These are phyloP conservation scores for Phalanger gymnotis DNA, from an alignment of 2,797 vertebrate species.

Conservation along the genomic window DNA sequence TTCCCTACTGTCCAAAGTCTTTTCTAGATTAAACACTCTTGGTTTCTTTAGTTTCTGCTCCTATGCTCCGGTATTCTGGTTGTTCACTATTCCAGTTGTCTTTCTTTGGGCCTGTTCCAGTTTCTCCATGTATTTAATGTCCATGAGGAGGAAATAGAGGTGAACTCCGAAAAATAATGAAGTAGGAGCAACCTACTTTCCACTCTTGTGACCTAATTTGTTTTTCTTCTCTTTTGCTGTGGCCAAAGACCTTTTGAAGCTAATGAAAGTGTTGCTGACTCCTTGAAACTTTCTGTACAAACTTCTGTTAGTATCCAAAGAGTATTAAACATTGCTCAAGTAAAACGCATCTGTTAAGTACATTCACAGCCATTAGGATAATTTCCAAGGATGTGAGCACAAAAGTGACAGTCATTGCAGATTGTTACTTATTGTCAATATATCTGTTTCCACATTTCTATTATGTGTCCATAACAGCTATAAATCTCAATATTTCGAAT, in stretches of 20 bases:
- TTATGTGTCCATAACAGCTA: slow-evolving; percentile 56
- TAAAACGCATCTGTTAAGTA: slow-evolving; percentile 52
- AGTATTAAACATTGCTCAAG: slow-evolving; percentile 35
- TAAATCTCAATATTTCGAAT: slow-evolving; percentile 71
- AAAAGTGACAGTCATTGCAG: slow-evolving; percentile 30
- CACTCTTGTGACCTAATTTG: not conserved
- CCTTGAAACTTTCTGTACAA: slow-evolving; percentile 8
- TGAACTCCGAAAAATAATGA: slow-evolving; percentile 22
- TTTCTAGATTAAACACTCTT: not conserved
- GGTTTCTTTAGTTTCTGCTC: not conserved
- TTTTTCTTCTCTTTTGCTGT: not conserved
- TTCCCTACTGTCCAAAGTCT: not conserved
- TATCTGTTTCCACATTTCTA: slow-evolving; percentile 54
- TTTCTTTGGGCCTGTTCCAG: not conserved
- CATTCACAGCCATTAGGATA: slow-evolving; percentile 30
- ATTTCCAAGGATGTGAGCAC: slow-evolving; percentile 48
- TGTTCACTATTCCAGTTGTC: not conserved
- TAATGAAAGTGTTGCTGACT: slow-evolving; percentile 16
- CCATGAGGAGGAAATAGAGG: not conserved
- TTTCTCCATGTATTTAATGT: slow-evolving; percentile 28
- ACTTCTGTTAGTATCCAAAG: not conserved
- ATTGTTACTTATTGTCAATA: slow-evolving; percentile 66
- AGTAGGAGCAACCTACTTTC: slow-evolving; percentile 9
- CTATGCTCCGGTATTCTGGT: not conserved
- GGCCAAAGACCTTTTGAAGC: slow-evolving; percentile 28